Percentiles rank a stretch among this genome's conserved stretches.
Conservation (phyloP, 2,888 invertebrate species). For the Sussaba pulchella region DNA sequence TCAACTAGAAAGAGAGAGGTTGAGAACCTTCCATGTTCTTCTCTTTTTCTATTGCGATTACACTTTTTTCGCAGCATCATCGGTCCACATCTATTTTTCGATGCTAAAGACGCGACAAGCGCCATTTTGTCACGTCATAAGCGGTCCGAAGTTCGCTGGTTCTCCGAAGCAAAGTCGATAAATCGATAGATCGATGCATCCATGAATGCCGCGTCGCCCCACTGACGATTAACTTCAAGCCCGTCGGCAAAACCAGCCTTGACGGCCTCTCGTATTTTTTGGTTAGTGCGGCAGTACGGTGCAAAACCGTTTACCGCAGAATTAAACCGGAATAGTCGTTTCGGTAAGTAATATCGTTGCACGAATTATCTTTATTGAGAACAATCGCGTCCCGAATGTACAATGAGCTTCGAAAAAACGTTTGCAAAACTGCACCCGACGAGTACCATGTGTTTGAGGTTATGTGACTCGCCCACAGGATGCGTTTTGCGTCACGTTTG, state of each 20-base stretch:
- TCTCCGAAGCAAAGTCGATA: slow-evolving; percentile 1
- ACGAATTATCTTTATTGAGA: background rate
- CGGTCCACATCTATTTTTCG: no score
- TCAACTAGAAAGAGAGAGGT: no score
- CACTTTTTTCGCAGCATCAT: no score
- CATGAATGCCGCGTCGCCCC: no score
- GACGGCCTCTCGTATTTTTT: slow-evolving; percentile 53
- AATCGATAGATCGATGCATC: no score
- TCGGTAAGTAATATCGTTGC: slow-evolving; percentile 45
- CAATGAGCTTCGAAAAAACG: background rate
- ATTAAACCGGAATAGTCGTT: slow-evolving; percentile 40
- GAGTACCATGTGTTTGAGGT: slow-evolving; percentile 38
- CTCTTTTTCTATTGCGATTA: no score
- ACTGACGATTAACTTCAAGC: no score
- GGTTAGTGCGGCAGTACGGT: slow-evolving; percentile 52
- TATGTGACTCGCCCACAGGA: background rate
- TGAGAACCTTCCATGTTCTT: no score
- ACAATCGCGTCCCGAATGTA: background rate
- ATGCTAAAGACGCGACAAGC: no score
- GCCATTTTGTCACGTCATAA: background rate
- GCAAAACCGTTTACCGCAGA: slow-evolving; percentile 43
- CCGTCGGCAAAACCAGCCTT: background rate
- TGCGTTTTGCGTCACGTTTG: background rate
- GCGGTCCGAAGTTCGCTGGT: background rate
- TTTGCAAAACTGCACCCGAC: background rate